Percentiles rank a stretch among this genome's conserved stretches.
Evolutionary conservation across 2,888 invertebrate species (phyloP).

Genomic region (Tipula helvola): DNA sequence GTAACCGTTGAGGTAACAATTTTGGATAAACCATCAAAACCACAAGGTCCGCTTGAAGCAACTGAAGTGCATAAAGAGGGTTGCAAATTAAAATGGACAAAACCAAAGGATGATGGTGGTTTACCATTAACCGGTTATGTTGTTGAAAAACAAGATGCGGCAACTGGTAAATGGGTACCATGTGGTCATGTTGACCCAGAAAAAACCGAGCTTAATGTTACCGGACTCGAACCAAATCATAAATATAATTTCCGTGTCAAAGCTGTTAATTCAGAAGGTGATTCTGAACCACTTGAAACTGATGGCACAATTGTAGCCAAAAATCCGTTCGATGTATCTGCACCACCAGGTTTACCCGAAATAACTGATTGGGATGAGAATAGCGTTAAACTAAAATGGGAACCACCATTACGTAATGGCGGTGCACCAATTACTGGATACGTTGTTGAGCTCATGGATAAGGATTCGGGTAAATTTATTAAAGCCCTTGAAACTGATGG

Average conservation of each 20-base stretch:
- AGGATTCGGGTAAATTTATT: slow-evolving; percentile 70
- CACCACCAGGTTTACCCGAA: slow-evolving; percentile 81
- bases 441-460: slow-evolving; percentile 83
- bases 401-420: slow-evolving; percentile 76
- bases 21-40: slow-evolving; percentile 44
- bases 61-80: slow-evolving; percentile 86
- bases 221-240: slow-evolving; percentile 84
- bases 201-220: slow-evolving; percentile 65
- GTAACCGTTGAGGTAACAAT: slow-evolving; percentile 87
- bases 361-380: slow-evolving; percentile 85
- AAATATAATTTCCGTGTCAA: slow-evolving; percentile 97
- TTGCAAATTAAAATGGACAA: slow-evolving; percentile 86
- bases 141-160: slow-evolving; percentile 88
- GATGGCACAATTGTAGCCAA: slow-evolving; percentile 84
- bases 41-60: slow-evolving; percentile 82
- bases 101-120: slow-evolving; percentile 93
- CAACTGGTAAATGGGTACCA: slow-evolving; percentile 79
- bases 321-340: slow-evolving; percentile 89
- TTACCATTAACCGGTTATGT: slow-evolving; percentile 80
- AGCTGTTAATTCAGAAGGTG: slow-evolving; percentile 94
- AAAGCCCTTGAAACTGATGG: slow-evolving; percentile 79
- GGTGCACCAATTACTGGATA: slow-evolving; percentile 91
- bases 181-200: slow-evolving; percentile 74
- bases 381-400: slow-evolving; percentile 83
- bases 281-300: slow-evolving; percentile 87